Percentiles rank a stretch among this genome's conserved stretches.
phyloP scores from a whole-genome alignment of 2,888 invertebrate genomes.

The Megaustenia siamemsis region DNA sequence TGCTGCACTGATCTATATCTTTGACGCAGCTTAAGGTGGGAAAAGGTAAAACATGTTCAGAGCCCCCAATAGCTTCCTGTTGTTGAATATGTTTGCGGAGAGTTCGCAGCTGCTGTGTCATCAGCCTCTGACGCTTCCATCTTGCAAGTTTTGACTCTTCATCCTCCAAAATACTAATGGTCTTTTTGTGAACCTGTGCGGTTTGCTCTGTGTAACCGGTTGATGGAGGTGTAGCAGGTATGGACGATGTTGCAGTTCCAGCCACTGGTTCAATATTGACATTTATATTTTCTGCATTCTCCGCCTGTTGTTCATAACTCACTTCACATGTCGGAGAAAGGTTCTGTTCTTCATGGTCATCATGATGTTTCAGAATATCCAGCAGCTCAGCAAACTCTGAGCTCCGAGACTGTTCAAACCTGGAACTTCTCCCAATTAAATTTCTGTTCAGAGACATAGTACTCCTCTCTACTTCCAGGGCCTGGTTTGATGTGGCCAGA shows the following conservation, averaged over 20 bases:
- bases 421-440: conserved; percentile 29
- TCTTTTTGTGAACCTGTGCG: conserved; percentile 9
- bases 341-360: background rate
- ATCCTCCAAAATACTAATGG: conserved; percentile 46
- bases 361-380: conserved; percentile 6
- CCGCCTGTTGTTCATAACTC: background rate
- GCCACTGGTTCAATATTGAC: background rate
- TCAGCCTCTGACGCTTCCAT: conserved; percentile 39
- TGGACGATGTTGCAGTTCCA: background rate
- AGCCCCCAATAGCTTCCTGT: conserved; percentile 17
- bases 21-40: background rate
- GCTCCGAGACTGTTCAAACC: conserved; percentile 31
- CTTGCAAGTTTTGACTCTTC: conserved; percentile 34
- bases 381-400: conserved; percentile 42
- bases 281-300: background rate
- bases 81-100: conserved; percentile 45
- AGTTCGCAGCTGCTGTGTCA: conserved; percentile 45
- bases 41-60: background rate
- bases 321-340: background rate
- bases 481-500: background rate
- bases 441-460: conserved; percentile 61
- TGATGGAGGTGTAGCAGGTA: background rate
- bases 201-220: background rate
- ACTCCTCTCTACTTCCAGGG: conserved; percentile 48
- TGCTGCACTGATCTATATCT: background rate